Conservation (phyloP, 2,888 invertebrate genomes). For the Dinocampus coccinellae region DNA sequence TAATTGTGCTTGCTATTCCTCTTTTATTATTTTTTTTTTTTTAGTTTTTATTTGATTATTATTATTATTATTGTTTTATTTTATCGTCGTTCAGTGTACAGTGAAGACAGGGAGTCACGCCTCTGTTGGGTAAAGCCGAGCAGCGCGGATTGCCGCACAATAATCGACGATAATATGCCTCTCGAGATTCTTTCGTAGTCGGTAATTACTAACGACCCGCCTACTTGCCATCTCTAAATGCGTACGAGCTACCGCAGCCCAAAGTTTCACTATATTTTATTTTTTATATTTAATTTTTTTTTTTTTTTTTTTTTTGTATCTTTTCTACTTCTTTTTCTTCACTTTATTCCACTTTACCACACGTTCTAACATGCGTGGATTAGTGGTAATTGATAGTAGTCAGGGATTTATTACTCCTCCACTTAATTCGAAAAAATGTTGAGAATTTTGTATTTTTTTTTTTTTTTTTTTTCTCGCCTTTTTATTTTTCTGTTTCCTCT, state of each 20-base stretch:
- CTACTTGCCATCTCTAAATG: slow-evolving; percentile 23
- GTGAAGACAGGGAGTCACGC: slow-evolving; percentile 22
- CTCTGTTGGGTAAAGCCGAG: slow-evolving; percentile 11
- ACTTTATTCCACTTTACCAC: background rate
- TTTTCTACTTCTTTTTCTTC: background rate
- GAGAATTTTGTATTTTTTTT: background rate
- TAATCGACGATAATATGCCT: slow-evolving; percentile 24
- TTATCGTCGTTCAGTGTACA: background rate
- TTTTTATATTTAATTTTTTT: too few relatives aligned
- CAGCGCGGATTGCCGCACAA: background rate
- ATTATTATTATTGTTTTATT: background rate
- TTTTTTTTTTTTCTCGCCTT: slow-evolving; percentile 4
- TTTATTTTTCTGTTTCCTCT: too few relatives aligned
- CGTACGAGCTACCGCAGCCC: slow-evolving; percentile 21
- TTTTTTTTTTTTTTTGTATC: background rate
- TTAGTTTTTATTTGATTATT: background rate
- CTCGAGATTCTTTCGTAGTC: slow-evolving; percentile 20
- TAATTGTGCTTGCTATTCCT: background rate
- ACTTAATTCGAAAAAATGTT: background rate
- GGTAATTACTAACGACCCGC: slow-evolving; percentile 21
- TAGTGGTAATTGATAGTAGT: slow-evolving; percentile 6
- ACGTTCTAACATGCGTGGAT: background rate
- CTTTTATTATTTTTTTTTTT: background rate
- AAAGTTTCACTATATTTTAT: background rate
- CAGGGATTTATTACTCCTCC: background rate